phyloP scores from a whole-genome alignment of 2,797 vertebrate species.

The Saguinus oedipus region DNA sequence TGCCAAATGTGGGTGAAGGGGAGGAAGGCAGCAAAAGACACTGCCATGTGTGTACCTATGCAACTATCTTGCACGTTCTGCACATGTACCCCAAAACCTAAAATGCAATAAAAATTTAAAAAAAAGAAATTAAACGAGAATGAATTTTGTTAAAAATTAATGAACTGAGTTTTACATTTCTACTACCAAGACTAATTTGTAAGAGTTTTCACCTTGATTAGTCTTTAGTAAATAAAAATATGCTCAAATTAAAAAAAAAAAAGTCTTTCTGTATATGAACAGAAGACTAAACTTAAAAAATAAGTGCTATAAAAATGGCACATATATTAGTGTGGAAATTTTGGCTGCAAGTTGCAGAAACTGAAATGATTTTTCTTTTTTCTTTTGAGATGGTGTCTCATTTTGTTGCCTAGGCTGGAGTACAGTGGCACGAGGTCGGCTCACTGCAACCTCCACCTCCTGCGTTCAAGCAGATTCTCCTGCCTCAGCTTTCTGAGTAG shows the following conservation, averaged over 20 bases:
- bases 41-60: too few relatives aligned
- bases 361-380: neutral
- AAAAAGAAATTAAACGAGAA: neutral
- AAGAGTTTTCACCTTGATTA: conserved; percentile 60
- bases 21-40: too few relatives aligned
- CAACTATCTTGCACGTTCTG: too few relatives aligned
- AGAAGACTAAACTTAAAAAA: neutral
- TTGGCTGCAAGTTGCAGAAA: neutral
- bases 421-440: too few relatives aligned
- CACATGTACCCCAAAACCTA: too few relatives aligned
- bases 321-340: neutral
- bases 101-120: too few relatives aligned
- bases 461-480: too few relatives aligned
- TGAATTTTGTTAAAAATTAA: conserved; percentile 61
- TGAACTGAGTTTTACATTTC: conserved; percentile 63
- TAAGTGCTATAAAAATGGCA: neutral
- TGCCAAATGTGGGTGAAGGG: too few relatives aligned
- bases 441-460: too few relatives aligned
- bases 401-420: too few relatives aligned
- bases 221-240: conserved; percentile 68
- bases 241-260: neutral
- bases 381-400: too few relatives aligned
- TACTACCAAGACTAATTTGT: conserved; percentile 68
- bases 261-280: neutral
- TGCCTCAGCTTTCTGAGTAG: too few relatives aligned